phyloP scores from a whole-genome alignment of 2,888 invertebrate species.

The Hypselothyrea guttata region DNA sequence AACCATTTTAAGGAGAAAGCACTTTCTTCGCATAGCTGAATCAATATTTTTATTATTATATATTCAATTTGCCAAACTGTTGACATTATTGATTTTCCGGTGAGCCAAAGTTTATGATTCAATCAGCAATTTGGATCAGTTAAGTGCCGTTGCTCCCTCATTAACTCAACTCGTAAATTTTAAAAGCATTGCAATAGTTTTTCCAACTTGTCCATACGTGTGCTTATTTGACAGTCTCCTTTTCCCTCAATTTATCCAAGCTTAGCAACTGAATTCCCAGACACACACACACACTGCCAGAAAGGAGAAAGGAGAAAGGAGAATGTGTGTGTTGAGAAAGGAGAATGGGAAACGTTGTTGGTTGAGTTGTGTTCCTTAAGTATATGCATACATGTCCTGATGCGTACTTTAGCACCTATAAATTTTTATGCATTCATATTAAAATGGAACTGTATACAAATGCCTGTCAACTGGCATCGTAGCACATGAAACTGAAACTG shows the following conservation, averaged over 20 bases:
- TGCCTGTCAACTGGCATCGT: constrained; percentile 45
- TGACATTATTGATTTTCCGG: constrained; percentile 1
- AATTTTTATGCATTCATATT: constrained; percentile 73
- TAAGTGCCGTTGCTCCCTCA: constrained; percentile 49
- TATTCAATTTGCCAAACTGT: constrained; percentile 15
- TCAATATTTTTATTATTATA: constrained; percentile 1
- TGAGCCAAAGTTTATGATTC: constrained; percentile 37
- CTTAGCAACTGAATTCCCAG: constrained; percentile 16
- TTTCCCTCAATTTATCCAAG: constrained; percentile 7
- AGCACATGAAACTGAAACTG: constrained; percentile 1
- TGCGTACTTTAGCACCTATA: constrained; percentile 71
- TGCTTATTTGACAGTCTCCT: background rate
- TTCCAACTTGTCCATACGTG: background rate
- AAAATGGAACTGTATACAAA: constrained; percentile 46
- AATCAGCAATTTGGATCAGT: constrained; percentile 47
- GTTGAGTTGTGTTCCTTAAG: constrained; percentile 41
- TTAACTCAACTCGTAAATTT: constrained; percentile 55
- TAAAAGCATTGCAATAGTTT: constrained; percentile 50
- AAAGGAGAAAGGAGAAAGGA: background rate
- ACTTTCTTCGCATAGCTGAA: no score
- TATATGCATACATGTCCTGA: constrained; percentile 65
- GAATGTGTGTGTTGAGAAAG: no score
- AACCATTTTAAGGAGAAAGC: constrained; percentile 15
- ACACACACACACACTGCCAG: background rate
- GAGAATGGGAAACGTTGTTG: background rate